Percentiles rank a stretch among this genome's conserved stretches.
phyloP scores from a whole-genome alignment of 2,113 vertebrate species.

The Sphyrna mokarran region DNA sequence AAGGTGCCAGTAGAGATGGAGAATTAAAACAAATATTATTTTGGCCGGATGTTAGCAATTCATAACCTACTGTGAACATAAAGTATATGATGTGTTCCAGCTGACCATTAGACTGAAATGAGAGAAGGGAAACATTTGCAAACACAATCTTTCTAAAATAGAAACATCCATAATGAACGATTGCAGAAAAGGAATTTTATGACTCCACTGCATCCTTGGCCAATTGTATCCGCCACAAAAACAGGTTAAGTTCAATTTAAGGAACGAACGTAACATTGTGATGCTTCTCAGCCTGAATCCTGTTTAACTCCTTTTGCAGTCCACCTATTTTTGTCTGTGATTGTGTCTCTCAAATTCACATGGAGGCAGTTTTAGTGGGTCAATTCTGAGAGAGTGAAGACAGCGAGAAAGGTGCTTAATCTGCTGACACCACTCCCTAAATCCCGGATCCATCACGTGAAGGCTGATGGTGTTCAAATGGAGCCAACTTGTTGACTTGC shows the following conservation, averaged over 20 bases:
- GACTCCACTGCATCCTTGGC: background rate
- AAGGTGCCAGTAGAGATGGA: background rate
- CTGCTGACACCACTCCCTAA: background rate
- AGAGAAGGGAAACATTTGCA: background rate
- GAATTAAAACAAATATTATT: constrained; percentile 7
- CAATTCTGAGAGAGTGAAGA: background rate
- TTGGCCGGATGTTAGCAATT: background rate
- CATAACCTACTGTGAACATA: background rate
- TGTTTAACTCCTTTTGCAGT: background rate
- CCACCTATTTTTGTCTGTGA: too few species aligned
- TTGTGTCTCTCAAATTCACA: background rate
- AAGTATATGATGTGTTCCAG: background rate
- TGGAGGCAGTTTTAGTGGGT: background rate
- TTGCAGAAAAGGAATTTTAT: background rate
- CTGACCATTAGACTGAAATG: background rate
- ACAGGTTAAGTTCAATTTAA: background rate
- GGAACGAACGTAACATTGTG: too few species aligned
- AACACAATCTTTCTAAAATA: background rate
- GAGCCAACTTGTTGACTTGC: background rate
- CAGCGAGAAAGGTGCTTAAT: background rate
- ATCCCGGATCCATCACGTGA: background rate
- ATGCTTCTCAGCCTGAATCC: background rate
- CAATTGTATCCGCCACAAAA: background rate
- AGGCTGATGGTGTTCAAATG: background rate
- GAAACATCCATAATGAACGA: background rate